Evolutionary conservation across 2,113 vertebrate species (phyloP).

Genomic region (Australoheros scitulus): DNA sequence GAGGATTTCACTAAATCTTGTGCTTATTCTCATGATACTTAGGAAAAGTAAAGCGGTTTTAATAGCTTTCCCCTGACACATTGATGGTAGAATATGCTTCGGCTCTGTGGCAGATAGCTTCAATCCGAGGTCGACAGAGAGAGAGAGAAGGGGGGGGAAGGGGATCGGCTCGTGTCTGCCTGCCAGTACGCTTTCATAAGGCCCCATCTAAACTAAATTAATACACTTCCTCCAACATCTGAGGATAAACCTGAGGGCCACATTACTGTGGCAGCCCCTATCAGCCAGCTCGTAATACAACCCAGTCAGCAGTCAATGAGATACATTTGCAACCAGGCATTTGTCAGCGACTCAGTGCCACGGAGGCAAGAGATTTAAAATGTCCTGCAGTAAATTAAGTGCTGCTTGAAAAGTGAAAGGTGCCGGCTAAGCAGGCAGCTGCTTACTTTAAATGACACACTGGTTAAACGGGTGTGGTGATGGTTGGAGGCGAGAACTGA

Average conservation of each 20-base stretch:
- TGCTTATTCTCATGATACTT: constrained; percentile 79
- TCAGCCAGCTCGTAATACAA: constrained; percentile 63
- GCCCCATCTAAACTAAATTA: constrained; percentile 68
- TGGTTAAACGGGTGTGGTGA: constrained; percentile 29
- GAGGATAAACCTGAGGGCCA: constrained; percentile 75
- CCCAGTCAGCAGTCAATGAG: constrained; percentile 74
- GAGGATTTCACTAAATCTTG: constrained; percentile 79
- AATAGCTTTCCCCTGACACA: constrained; percentile 79
- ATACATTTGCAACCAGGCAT: constrained; percentile 72
- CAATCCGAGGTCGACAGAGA: constrained; percentile 56
- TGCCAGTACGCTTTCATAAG: constrained; percentile 53
- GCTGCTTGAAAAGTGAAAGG: constrained; percentile 69
- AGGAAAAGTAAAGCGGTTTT: constrained; percentile 78
- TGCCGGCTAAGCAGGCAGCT: constrained; percentile 66
- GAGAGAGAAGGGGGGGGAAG: background rate
- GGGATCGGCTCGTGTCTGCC: constrained; percentile 44
- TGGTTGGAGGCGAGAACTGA: background rate
- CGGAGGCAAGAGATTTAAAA: constrained; percentile 72
- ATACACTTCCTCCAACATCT: constrained; percentile 66
- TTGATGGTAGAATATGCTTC: constrained; percentile 72
- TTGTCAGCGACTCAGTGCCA: constrained; percentile 66
- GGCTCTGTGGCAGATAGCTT: constrained; percentile 65
- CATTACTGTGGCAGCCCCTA: constrained; percentile 54
- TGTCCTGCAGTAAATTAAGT: constrained; percentile 71
- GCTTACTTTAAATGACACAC: constrained; percentile 65